Evolutionary conservation across 1,140 invertebrate species (phyloP), one percentile per base, ranked within the genome.

Genomic region (Thaumetopoea pityocampa): DNA sequence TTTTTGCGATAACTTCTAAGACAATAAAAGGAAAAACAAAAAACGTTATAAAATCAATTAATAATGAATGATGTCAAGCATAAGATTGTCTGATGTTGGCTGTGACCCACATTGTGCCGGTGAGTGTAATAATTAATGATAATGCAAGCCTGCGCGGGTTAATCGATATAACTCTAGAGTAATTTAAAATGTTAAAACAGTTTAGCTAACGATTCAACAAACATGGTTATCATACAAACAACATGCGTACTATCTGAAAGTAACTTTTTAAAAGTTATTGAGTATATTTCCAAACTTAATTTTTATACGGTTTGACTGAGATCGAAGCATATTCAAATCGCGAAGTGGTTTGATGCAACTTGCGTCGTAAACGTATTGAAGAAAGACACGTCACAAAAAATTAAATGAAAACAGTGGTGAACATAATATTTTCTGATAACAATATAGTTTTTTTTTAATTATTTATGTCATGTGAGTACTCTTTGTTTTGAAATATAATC

Each of bases 271-370:
- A 23, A 3, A 22, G 24, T 9, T 33, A 33, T 33, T 22, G 6
- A 24, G 28, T 20, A 17, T 29, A 20, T 40, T 9, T 5, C 3
- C 12, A 29, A 29, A 6, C 10, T 40, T n/a, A n/a, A 29, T 19
- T 11, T 17, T 37, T 4, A 20, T 2, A 26, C 10, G 22, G 8
- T 3, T 26, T 14, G 15, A 38, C 17, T 38, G 11, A 7, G 27
- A 19, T 27, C 6, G 29, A 47, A 47, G 44, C 44, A 38, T 36
- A 47, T 14, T 29, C 22, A 47, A 47, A 36, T 22, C 34, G 18
- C 8, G 12, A 16, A 40, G 10, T 20, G 26, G 2, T 40, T 20
- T 11, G 15, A 26, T 22, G 19, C 15, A 8, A 20, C 18, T 17
- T 38, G 14, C 4, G 29, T 16, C 36, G 8, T 22, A 8, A 6